These are phyloP conservation scores for Perca fluviatilis DNA, from an alignment of 2,113 vertebrate genomes.

Conservation along the genomic window DNA sequence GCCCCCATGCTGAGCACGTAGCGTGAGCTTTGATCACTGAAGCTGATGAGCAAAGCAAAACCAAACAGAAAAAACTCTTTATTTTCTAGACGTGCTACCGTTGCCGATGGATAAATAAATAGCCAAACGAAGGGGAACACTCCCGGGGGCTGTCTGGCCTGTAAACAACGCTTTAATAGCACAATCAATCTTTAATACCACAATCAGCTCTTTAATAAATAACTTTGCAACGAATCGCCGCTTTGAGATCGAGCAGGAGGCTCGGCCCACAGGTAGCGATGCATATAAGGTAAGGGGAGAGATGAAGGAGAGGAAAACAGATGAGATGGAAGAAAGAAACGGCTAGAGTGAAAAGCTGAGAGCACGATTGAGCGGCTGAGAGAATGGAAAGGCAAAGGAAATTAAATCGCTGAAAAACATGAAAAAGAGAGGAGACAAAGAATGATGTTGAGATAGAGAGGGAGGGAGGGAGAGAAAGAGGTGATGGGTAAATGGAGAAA, in stretches of 20 bases:
- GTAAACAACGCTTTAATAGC: constrained; percentile 51
- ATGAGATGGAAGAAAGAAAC: neutral
- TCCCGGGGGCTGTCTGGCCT: neutral
- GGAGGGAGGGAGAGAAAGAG: neutral
- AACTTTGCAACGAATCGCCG: constrained; percentile 6
- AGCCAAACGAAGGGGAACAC: neutral
- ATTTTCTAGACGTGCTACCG: constrained; percentile 14
- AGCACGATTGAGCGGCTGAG: neutral
- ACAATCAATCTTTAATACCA: constrained; percentile 62
- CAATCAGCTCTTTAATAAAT: constrained; percentile 56
- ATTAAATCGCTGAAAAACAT: neutral
- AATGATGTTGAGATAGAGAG: neutral
- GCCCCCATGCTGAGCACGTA: neutral
- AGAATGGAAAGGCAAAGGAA: neutral
- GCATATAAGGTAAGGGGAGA: neutral
- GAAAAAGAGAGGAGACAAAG: neutral
- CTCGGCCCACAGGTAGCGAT: neutral
- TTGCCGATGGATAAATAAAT: constrained; percentile 26
- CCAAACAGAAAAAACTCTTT: neutral
- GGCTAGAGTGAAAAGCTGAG: neutral
- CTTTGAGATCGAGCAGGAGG: constrained; percentile 26
- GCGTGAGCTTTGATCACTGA: constrained; percentile 26
- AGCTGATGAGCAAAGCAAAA: constrained; percentile 19
- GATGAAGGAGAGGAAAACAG: neutral
- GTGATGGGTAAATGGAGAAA: neutral